Percentiles rank a stretch among this genome's conserved stretches.
Conservation (phyloP, 2,888 invertebrate species). For the Synanthedon myopaeformis region DNA sequence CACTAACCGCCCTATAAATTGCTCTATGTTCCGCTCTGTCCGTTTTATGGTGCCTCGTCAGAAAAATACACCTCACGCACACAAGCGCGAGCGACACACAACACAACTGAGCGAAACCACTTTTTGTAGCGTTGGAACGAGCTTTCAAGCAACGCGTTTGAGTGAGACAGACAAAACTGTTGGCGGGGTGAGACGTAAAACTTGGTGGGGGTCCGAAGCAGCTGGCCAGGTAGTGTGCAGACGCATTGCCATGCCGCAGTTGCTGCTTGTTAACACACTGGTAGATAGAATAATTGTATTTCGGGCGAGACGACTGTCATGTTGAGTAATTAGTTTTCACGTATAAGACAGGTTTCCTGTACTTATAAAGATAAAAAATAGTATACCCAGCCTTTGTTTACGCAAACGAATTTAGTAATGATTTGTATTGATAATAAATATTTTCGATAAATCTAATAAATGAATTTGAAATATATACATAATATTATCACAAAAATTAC, state of each 20-base stretch:
- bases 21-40: conserved; percentile 39
- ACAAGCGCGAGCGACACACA: conserved; percentile 31
- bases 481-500: no score
- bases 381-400: no score
- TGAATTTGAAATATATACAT: no score
- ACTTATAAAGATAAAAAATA: no score
- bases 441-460: no score
- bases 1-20: conserved; percentile 38
- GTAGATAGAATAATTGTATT: conserved; percentile 46
- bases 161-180: conserved; percentile 49
- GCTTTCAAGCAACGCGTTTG: conserved; percentile 46
- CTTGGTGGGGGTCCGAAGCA: conserved; percentile 58
- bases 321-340: no score
- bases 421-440: no score
- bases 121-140: conserved; percentile 57
- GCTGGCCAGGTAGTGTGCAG: conserved; percentile 65
- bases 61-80: conserved; percentile 59
- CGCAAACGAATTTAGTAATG: no score
- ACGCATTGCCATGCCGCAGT: conserved; percentile 56
- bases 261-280: conserved; percentile 62
- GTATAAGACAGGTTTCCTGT: no score
- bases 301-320: conserved; percentile 15
- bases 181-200: conserved; percentile 46
- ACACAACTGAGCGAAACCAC: conserved; percentile 55
- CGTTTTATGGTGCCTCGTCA: conserved; percentile 46